phyloP scores from a whole-genome alignment of 2,113 vertebrate species.

The Ophiodon elongatus region DNA sequence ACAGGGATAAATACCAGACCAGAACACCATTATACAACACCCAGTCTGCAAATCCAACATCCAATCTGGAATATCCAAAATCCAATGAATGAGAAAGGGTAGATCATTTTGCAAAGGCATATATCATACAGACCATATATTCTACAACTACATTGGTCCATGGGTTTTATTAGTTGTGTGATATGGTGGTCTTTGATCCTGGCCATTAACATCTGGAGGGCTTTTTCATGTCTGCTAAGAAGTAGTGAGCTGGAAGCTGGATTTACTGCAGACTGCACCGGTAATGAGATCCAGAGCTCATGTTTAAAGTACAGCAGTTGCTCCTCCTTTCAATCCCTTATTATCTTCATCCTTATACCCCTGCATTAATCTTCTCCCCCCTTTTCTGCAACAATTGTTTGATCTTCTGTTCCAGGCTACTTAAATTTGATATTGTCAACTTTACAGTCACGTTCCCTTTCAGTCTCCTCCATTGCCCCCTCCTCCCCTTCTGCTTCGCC shows the following conservation, averaged over 20 bases:
- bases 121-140: background rate
- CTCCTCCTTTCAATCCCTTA: constrained; percentile 8
- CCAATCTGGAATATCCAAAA: constrained; percentile 21
- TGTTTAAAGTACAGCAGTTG: constrained; percentile 51
- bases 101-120: background rate
- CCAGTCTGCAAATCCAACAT: constrained; percentile 2
- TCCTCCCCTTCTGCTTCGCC: constrained; percentile 42
- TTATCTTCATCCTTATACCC: constrained; percentile 26
- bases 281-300: constrained; percentile 83
- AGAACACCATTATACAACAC: constrained; percentile 2
- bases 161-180: constrained; percentile 45
- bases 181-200: constrained; percentile 61
- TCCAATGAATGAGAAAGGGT: background rate
- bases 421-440: constrained; percentile 9
- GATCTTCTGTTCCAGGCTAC: background rate
- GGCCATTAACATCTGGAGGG: constrained; percentile 67
- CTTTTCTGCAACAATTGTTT: constrained; percentile 8
- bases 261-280: constrained; percentile 40
- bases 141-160: background rate
- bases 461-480: constrained; percentile 32
- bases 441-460: constrained; percentile 23
- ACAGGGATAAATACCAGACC: background rate
- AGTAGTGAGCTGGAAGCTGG: constrained; percentile 50
- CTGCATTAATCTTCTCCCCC: background rate
- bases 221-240: constrained; percentile 61